Evolutionary conservation across 1,140 invertebrate species (phyloP), one percentile per base, ranked within the genome.

Genomic region (Macrotrachela quadricornifera): DNA sequence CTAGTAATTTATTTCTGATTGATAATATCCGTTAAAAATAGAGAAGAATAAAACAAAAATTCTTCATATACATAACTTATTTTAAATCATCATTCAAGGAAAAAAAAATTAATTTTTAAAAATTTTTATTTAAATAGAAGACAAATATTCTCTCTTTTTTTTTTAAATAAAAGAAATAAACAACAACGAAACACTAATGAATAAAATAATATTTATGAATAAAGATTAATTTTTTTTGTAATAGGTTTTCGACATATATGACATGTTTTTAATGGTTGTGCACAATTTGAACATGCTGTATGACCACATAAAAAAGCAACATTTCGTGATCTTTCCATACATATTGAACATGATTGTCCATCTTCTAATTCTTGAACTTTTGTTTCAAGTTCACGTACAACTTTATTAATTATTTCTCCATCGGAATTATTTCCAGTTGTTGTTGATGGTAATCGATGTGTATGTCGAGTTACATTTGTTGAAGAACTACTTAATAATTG

Each of bases 211-310:
- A 44, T 15, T 45, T 45, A 51, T 44, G 43, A 44, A 46, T 70
- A 74, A 36, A 87, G 73, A 68, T 82, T 83, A 58, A 88, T 88
- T 65, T 84, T 86, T 64, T 82, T 82, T 14, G 79, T 78, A 62
- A 90, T 87, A 10, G 79, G 78, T 69, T 84, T 81, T 39, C 85
- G 75, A 71, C 85, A 90, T 82, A 90, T 88, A 70, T 88, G 85
- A 72, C 85, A 90, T 10, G 77, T 81, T 62, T 77, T 78, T 1
- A 90, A 68, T 1, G 83, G 80, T 51, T 80, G 76, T 0, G 83
- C 78, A 63, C 85, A 90, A 48, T 78, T 75, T 37, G 79, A 77
- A 70, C 85, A 90, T 8, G 83, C 80, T 15, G 79, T 79, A 62
- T 90, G 85, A 10, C 85, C 85, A 66, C 85, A 90, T 0, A 86